Conservation (phyloP, 2,888 invertebrate genomes). For the Epirrita christyi region DNA sequence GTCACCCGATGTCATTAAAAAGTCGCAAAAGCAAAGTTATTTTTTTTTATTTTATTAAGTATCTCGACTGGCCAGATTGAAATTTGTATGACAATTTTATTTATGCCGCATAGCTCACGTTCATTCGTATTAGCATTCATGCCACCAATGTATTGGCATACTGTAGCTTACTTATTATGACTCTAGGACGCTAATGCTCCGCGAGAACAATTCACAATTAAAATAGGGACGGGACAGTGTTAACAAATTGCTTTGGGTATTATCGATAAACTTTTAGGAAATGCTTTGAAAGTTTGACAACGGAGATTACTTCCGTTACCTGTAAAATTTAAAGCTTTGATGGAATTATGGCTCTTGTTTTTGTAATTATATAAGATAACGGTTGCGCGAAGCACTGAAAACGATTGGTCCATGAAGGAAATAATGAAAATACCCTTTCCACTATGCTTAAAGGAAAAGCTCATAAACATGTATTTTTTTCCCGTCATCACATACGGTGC, state of each 20-base stretch:
- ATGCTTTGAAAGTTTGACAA: neutral
- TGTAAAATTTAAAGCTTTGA: neutral
- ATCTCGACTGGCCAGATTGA: neutral
- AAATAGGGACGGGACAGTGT: conserved; percentile 51
- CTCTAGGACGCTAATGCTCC: conserved; percentile 58
- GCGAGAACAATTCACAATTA: conserved; percentile 70
- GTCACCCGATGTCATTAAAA: too few species aligned
- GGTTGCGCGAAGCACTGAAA: too few species aligned
- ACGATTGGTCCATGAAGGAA: too few species aligned
- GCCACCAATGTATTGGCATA: neutral
- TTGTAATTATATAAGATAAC: too few species aligned
- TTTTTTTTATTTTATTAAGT: too few species aligned
- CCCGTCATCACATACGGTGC: too few species aligned
- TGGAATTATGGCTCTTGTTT: too few species aligned
- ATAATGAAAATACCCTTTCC: too few species aligned
- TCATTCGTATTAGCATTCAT: neutral
- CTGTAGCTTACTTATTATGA: neutral
- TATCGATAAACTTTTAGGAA: conserved; percentile 43
- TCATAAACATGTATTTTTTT: too few species aligned
- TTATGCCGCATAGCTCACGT: neutral
- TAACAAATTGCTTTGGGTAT: conserved; percentile 21
- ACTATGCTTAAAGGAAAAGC: too few species aligned
- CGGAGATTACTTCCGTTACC: neutral
- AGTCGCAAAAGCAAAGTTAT: too few species aligned
- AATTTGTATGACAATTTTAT: neutral